Evolutionary conservation across 2,888 invertebrate species (phyloP), one percentile per base, ranked within the genome.

Genomic region (Barypeithes pellucidus): DNA sequence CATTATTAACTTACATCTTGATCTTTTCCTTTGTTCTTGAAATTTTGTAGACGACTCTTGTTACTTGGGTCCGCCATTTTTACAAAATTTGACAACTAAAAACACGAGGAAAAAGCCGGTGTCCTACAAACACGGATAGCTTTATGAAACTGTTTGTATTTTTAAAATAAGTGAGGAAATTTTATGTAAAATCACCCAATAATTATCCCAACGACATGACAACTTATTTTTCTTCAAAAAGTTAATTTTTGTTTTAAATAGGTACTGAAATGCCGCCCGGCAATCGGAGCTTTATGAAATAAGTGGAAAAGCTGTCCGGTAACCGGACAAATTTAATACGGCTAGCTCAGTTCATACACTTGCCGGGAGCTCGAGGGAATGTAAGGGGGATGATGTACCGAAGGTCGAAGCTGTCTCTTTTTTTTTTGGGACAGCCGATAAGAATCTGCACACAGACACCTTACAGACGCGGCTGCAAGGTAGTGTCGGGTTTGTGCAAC

Each of bases 21-120:
- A 90, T 99, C 98, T 91, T 98, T 99, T 85, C 98, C 98, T 91
- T 96, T 96, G 91, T 99, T 98, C 93, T 99, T 99, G 89, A 97
- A 97, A 87, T 92, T 94, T 88, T 94, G 94, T 90, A 95, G 92
- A 89, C 96, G 94, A 90, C 92, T 94, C 90, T 93, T 93, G 88
- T 89, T 89, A 88, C 89, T 90, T 76, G 82, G 81, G 72, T 83
- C 83, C 82, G 83, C 93, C 93, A 93, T 91, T 92, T 81, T 92
- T 87, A 79, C 79, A 68, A 57, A 77, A 74, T 75, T 79, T 80
- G 78, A 79, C 78, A 79, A 73, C 75, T 67, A 61, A 69, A 77
- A 77, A 77, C 81, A 80, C 80, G 79, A 80, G 80, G 80, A 72
- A 79, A 79, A 80, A 78, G 81, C 81, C 82, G 81, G 82, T 77